Percentiles rank a stretch among this genome's conserved stretches.
These are phyloP conservation scores for Sympetrum striolatum DNA, from an alignment of 2,888 invertebrate species.

Conservation along the genomic window DNA sequence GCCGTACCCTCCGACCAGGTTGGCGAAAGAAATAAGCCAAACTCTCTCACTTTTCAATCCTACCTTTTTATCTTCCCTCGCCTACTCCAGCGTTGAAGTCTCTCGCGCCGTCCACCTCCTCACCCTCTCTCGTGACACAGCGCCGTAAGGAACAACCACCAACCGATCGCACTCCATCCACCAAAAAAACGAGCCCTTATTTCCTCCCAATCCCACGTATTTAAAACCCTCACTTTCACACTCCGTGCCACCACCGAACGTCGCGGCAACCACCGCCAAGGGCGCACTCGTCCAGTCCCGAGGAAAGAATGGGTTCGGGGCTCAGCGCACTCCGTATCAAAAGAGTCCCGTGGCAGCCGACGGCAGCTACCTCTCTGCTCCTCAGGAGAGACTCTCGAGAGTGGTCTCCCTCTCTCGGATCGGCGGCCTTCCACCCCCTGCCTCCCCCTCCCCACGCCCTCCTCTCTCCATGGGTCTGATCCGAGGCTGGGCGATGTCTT, in stretches of 20 bases:
- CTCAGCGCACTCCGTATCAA: not conserved
- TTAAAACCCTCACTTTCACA: constrained; percentile 22
- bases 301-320: not conserved
- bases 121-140: not conserved
- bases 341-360: constrained; percentile 36
- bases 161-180: constrained; percentile 24
- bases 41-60: not conserved
- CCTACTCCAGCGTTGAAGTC: not conserved
- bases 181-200: not conserved
- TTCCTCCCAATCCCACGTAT: not conserved
- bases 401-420: not conserved
- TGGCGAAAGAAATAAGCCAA: not conserved
- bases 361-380: constrained; percentile 31
- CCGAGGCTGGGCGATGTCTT: constrained; percentile 39
- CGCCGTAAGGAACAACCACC: not conserved
- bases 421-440: not conserved
- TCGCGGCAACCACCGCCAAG: constrained; percentile 5
- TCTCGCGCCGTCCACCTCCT: not conserved
- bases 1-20: not conserved
- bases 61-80: not conserved
- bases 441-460: not conserved
- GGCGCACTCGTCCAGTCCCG: not conserved
- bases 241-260: constrained; percentile 8
- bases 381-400: not conserved
- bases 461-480: not conserved